Conservation (phyloP, 2,888 invertebrate species). For the Pristionchus fissidentatus region DNA sequence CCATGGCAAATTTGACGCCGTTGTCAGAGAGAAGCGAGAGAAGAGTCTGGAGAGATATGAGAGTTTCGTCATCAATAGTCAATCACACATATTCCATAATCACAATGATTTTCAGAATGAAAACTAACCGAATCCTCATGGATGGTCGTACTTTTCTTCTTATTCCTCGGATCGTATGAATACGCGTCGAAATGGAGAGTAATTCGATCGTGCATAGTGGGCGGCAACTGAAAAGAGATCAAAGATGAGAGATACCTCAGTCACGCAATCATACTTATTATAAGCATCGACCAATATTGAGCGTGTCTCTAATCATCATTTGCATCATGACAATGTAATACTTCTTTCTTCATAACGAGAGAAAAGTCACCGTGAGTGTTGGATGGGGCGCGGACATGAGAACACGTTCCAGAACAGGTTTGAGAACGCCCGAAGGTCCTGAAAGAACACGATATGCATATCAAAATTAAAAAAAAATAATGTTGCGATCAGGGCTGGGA, state of each 20-base stretch:
- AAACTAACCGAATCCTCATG: neutral
- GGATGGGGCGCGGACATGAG: constrained; percentile 3
- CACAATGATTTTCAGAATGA: neutral
- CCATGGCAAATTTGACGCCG: neutral
- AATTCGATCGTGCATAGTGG: neutral
- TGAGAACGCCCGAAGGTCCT: neutral
- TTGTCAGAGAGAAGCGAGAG: neutral
- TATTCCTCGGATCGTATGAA: neutral
- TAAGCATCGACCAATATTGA: neutral
- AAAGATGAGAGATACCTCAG: neutral
- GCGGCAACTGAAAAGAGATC: neutral
- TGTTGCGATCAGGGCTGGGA: too few relatives aligned
- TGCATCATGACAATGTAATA: neutral
- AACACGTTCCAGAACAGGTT: neutral
- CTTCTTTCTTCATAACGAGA: neutral
- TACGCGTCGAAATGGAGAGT: neutral
- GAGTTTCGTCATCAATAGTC: neutral
- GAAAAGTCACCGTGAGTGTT: neutral
- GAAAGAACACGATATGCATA: too few relatives aligned
- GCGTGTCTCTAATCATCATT: neutral
- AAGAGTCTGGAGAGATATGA: neutral
- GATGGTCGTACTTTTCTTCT: neutral
- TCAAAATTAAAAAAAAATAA: too few relatives aligned
- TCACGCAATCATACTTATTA: neutral
- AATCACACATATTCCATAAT: neutral